Conservation (phyloP, 2,113 vertebrate genomes). For the Microcebus griseorufus region DNA sequence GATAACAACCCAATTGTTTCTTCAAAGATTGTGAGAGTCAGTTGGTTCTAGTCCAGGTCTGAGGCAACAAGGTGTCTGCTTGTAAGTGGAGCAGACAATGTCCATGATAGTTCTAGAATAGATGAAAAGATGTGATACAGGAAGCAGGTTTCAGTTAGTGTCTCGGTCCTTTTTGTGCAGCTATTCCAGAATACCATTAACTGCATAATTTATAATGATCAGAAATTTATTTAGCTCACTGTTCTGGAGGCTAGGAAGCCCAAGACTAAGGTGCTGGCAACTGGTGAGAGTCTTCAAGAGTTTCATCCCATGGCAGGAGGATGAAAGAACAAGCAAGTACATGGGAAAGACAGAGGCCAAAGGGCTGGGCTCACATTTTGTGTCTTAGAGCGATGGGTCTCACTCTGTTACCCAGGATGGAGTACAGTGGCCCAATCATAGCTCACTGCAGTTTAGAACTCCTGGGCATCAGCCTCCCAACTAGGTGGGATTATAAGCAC, state of each 20-base stretch:
- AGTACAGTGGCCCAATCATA: no score
- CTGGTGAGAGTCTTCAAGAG: background rate
- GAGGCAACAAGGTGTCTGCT: background rate
- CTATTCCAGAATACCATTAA: background rate
- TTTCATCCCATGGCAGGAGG: background rate
- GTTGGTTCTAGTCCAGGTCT: background rate
- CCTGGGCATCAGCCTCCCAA: no score
- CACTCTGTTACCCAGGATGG: no score
- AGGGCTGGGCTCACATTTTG: no score
- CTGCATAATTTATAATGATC: background rate
- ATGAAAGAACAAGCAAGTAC: background rate
- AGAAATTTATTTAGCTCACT: background rate
- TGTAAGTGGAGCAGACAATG: background rate
- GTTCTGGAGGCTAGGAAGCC: background rate
- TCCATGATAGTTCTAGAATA: background rate
- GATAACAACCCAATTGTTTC: background rate
- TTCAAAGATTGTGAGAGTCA: background rate
- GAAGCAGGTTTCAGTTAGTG: background rate
- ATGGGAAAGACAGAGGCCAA: background rate
- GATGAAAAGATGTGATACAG: background rate
- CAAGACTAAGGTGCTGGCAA: background rate
- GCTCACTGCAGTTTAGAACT: no score
- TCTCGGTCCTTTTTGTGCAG: background rate
- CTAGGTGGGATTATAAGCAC: no score
- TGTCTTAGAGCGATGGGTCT: no score